A percentile compares a stretch with the other conserved stretches of the same genome.
Evolutionary conservation across 2,113 vertebrate species (phyloP).

Genomic region (Raja brachyura): DNA sequence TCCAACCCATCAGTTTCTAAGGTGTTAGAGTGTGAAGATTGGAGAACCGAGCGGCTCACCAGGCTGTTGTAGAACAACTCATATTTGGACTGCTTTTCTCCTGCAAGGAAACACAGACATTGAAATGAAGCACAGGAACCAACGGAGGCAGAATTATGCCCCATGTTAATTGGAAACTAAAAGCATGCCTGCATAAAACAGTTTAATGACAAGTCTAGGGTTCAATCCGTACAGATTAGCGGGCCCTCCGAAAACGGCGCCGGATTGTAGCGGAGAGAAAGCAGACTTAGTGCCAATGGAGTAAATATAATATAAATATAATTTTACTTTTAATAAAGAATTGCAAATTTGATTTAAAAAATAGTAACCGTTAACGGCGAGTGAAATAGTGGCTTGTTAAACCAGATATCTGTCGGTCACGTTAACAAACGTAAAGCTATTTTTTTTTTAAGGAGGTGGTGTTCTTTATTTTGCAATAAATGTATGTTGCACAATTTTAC

Average conservation of each 20-base stretch:
- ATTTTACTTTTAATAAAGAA: background rate
- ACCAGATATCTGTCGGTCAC: no score
- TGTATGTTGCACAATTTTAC: background rate
- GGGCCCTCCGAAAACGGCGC: no score
- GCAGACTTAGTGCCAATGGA: no score
- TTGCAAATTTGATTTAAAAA: background rate
- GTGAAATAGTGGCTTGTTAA: background rate
- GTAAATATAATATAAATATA: no score
- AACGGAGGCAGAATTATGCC: background rate
- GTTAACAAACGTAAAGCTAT: background rate
- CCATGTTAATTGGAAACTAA: background rate
- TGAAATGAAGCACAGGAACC: background rate
- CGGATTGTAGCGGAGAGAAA: no score
- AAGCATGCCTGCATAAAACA: background rate
- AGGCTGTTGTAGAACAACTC: constrained; percentile 55
- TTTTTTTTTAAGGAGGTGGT: background rate
- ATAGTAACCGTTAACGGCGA: background rate
- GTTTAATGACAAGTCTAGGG: no score
- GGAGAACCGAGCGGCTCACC: constrained; percentile 51
- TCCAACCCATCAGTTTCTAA: constrained; percentile 45
- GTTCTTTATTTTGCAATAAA: background rate
- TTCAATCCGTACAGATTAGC: no score
- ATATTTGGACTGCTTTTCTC: constrained; percentile 57
- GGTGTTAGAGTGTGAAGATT: constrained; percentile 42
- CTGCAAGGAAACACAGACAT: constrained; percentile 47